Evolutionary conservation across 2,113 vertebrate genomes (phyloP), one percentile per base, ranked within the genome.

Genomic region (Dermatemys mawii): DNA sequence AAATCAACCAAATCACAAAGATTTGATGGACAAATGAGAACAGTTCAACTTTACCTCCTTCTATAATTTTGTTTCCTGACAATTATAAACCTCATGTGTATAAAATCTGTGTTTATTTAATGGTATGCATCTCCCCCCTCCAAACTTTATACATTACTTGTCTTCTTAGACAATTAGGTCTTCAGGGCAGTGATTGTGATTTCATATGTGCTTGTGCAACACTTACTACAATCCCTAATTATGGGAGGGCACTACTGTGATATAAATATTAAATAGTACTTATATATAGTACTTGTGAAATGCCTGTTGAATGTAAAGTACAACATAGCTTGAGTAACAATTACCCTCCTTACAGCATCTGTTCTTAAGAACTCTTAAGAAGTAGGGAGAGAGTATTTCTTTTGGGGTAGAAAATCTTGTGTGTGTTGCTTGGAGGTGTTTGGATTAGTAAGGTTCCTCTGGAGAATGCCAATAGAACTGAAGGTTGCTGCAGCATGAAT

Each of bases 151-250:
- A 24, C 17, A 41, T 4, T 13, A 35, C 80, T 55, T 55, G 24
- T 19, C 11, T 35, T 53, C 3, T 1, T 38, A 8, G 8, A 22
- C 54, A 17, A 0, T 19, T 48, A 24, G 32, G 17, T 32, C 78
- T 79, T 70, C 57, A 32, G 21, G 50, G 41, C 17, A 67, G 32
- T 41, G 49, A 49, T 44, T 49, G 17, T 16, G 29, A 41, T 81
- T 80, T 85, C 57, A 48, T 11, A 24, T 73, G 24, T 44, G 79
- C 38, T 49, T 53, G 14, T 0, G 2, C 29, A n/a, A 27, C 1
- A 2, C 3, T 48, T 84, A 46, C 48, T 41, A 38, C 29, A 41
- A 5, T n/a, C 27, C 5, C 76, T n/a, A n/a, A 10, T 41, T 21
- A 80, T 41, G 24, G 79, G 32, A 6, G 8, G 41, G 41, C n/a